phyloP scores from a whole-genome alignment of 2,888 invertebrate genomes.

The Willowsia nigromaculata region DNA sequence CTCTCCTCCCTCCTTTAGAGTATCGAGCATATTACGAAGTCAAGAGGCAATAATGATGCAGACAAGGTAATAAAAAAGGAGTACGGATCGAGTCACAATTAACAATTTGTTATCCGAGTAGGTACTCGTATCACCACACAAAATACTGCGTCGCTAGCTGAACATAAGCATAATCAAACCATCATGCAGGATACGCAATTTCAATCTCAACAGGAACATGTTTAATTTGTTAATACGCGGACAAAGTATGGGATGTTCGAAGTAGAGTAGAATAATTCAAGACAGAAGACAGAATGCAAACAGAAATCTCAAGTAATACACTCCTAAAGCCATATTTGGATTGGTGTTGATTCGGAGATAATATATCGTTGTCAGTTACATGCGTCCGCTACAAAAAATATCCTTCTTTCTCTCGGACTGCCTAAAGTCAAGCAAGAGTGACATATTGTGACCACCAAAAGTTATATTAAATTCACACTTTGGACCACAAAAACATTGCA shows the following conservation, averaged over 20 bases:
- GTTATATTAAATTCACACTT: conserved; percentile 4
- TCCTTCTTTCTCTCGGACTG: background rate
- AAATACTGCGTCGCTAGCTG: no score
- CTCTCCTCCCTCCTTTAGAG: no score
- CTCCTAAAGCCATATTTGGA: conserved; percentile 11
- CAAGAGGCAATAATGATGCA: background rate
- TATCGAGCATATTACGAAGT: background rate
- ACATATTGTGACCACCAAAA: conserved; percentile 34
- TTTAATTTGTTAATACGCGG: background rate
- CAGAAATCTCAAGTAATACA: background rate
- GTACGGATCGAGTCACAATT: background rate
- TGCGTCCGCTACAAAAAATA: background rate
- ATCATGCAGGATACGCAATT: no score
- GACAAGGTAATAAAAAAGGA: background rate
- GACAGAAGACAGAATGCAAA: background rate
- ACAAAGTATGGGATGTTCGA: background rate
- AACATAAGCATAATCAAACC: no score
- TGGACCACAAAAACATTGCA: background rate
- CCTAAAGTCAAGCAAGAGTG: background rate
- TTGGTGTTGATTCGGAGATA: background rate
- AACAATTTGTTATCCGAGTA: background rate
- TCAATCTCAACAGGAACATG: background rate
- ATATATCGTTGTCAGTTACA: conserved; percentile 7
- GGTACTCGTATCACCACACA: background rate
- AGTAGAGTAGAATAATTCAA: background rate